Conservation (phyloP, 2,113 vertebrate genomes). For the Colossoma macropomum region DNA sequence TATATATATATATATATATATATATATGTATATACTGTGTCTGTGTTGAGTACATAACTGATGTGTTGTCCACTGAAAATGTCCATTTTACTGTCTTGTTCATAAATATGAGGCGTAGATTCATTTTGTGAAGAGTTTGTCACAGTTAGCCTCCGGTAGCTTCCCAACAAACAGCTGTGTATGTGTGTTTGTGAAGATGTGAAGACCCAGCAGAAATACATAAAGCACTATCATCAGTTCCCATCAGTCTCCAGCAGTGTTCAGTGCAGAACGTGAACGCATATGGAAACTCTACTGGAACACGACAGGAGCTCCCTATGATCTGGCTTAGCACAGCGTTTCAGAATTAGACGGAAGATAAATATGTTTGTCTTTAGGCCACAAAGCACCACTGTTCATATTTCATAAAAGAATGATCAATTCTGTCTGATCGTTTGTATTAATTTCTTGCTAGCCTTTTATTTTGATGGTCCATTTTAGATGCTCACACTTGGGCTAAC, state of each 20-base stretch:
- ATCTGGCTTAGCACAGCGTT: not conserved
- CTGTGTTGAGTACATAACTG: not conserved
- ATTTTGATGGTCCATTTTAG: not conserved
- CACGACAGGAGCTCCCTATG: not conserved
- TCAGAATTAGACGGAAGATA: not conserved
- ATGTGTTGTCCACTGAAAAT: constrained; percentile 59
- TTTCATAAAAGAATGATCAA: not conserved
- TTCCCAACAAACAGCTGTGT: constrained; percentile 58
- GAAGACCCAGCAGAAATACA: not conserved
- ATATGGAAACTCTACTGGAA: not conserved
- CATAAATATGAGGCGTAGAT: constrained; percentile 63
- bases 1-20: constrained; percentile 27
- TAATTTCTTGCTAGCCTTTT: not conserved
- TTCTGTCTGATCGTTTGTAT: not conserved
- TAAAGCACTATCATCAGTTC: not conserved
- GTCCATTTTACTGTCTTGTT: constrained; percentile 69
- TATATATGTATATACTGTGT: constrained; percentile 32
- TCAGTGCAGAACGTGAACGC: not conserved
- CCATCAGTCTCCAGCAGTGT: not conserved
- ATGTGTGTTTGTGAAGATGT: constrained; percentile 47
- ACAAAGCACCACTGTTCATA: not conserved
- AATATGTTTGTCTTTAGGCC: not conserved
- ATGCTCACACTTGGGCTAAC: not conserved
- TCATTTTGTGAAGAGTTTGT: constrained; percentile 66
- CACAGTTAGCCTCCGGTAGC: constrained; percentile 82